Conservation (phyloP, 1,140 invertebrate species). For the Polyergus mexicanus region DNA sequence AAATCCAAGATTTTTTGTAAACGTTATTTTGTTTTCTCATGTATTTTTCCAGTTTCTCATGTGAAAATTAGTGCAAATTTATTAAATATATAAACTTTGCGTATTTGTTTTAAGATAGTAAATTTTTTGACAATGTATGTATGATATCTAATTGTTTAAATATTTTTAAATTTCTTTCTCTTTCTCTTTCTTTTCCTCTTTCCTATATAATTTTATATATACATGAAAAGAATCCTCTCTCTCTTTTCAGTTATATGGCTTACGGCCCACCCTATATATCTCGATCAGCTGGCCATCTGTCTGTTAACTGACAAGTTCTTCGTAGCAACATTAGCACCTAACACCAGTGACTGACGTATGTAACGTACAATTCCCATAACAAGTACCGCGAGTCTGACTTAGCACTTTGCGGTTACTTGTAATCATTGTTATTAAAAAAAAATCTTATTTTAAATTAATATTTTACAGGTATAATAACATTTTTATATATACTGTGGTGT, state of each 20-base stretch:
- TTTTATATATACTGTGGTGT: conserved; percentile 17
- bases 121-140: too few species aligned
- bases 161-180: too few species aligned
- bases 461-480: neutral
- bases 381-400: conserved; percentile 71
- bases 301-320: conserved; percentile 12
- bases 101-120: too few species aligned
- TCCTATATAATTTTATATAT: too few species aligned
- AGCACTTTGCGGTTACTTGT: conserved; percentile 73
- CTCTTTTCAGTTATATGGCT: too few species aligned
- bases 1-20: conserved; percentile 15
- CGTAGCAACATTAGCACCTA: too few species aligned
- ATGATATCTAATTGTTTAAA: too few species aligned
- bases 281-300: conserved; percentile 28
- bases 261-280: neutral
- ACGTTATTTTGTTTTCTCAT: neutral
- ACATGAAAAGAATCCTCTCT: too few species aligned
- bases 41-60: neutral
- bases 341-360: neutral
- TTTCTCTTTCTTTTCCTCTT: too few species aligned
- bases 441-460: conserved; percentile 15
- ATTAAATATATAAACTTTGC: neutral
- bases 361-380: conserved; percentile 10
- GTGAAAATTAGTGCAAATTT: neutral
- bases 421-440: conserved; percentile 44